Evolutionary conservation across 2,888 invertebrate species (phyloP), one percentile per base, ranked within the genome.

Genomic region (Drosophila picticornis): DNA sequence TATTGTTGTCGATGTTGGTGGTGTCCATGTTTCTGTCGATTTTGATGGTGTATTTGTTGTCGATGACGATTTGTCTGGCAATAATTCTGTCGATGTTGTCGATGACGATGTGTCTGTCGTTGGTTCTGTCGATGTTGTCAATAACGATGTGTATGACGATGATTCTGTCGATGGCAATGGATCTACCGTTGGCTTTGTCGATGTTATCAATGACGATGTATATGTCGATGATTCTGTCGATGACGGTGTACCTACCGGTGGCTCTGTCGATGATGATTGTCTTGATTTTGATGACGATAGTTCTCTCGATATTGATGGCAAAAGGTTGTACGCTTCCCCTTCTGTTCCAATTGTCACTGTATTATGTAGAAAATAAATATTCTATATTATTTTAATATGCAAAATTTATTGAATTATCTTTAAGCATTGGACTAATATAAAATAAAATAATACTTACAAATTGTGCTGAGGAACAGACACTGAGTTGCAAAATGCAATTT

Each of bases 381-480:
- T 46, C 22, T 1, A 46, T 46, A n/a, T n/a, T 51, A 5, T 51
- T 51, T 6, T 29, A 29, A 29, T 19, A 5, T 29, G 5, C 11
- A 22, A 16, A 4, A 13, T 9, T 7, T 22, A 25, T 16, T 46
- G 16, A 25, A 25, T 16, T 16, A 25, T 25, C 46, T 4, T 9
- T 16, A 7, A 22, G 13, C 22, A 22, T 11, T 43, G 19, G 36
- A 19, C 36, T 36, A 19, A 19, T 19, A 36, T 36, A 36, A 36
- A 36, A 36, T 36, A 6, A 6, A 40, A n/a, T 40, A 25, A 22
- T 22, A 60, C 75, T 67, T 51, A 74, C 74, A 50, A 46, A n/a
- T n/a, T 31, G 46, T 29, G 55, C 59, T 36, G 31, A 75, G 0
- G 25, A 68, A 11, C 32, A 75, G 29, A 4, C 31, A 43, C 11